Conservation (phyloP, 2,113 vertebrate genomes). For the Mesitornis unicolor region DNA sequence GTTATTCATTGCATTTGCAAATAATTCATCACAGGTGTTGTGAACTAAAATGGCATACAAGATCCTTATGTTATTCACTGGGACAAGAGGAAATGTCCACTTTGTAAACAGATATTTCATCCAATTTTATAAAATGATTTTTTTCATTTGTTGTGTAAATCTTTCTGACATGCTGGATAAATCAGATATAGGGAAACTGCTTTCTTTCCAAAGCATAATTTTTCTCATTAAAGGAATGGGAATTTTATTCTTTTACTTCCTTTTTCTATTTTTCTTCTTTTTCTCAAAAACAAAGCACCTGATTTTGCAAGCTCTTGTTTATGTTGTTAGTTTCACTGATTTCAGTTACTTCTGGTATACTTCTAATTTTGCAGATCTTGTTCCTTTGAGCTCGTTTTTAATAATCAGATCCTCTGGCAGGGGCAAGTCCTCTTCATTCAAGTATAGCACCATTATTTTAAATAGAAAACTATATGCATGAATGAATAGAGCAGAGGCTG, state of each 20-base stretch:
- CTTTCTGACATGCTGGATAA: neutral
- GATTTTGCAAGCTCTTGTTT: neutral
- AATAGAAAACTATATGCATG: neutral
- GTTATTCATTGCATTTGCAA: conserved; percentile 70
- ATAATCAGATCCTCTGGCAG: neutral
- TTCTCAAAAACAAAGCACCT: neutral
- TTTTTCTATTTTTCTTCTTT: neutral
- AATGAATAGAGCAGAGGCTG: neutral
- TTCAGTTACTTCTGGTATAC: neutral
- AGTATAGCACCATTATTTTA: neutral
- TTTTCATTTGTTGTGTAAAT: conserved; percentile 46
- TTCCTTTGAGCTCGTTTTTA: neutral
- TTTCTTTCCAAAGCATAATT: conserved; percentile 15
- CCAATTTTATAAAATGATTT: conserved; percentile 33
- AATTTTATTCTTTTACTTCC: neutral
- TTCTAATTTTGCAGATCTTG: neutral
- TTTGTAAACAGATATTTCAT: conserved; percentile 38
- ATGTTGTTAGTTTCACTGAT: neutral
- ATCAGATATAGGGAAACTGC: neutral
- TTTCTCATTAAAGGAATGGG: neutral
- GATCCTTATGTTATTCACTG: conserved; percentile 30
- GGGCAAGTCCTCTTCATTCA: neutral
- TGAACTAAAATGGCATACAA: conserved; percentile 44
- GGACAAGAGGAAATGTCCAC: conserved; percentile 51
- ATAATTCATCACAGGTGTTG: conserved; percentile 67